Base-by-base conservation (phyloP, 2,888 invertebrate species). In the Autographa gamma region DNA sequence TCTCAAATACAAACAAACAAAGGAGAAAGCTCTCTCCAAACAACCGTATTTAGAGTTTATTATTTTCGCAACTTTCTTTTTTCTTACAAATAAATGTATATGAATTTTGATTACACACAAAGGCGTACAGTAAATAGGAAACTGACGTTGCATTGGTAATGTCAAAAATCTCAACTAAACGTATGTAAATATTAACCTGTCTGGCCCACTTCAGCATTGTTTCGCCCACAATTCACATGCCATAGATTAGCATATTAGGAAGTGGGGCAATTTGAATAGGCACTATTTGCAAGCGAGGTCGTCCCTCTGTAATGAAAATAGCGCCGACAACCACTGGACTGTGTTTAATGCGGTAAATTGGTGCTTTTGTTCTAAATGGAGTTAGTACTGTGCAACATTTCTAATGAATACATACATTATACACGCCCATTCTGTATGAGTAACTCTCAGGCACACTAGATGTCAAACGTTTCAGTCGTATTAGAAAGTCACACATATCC, bases 211-310 rank as follows among this genome's bases (percentile, higher is more conserved):
- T 91, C 75, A 73, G 85, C 86, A 91, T 93, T 94, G 94, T 94
- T 88, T 92, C 89, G 89, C 88, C 87, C 88, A 92, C 92, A 90
- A 90, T 92, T 90, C 89, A 90, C 89, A 88, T 91, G 90, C 87
- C 88, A 89, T 85, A 85, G 86, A 93, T 95, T 94, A 91, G 91
- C 93, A 94, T 95, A 92, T 93, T 92, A 91, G 93, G 93, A 94
- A 93, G 93, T 94, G 86, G 94, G 91, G 80, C 92, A 90, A 81
- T 90, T 89, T 92, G 88, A 92, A 92, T 92, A 85, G 90, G 82
- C 85, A 86, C 80, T 81, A 80, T 83, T 80, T 79, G 79, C 81
- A 78, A 81, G 73, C 72, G 60, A 81, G 84, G 84, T 80, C 86
- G 79, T 69, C 80, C 71, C 80, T 82, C 69, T 76, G 66, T 78